A percentile compares a stretch with the other conserved stretches of the same genome.
Conservation (phyloP, 2,888 invertebrate genomes). For the Caenorhabditis sp. region DNA sequence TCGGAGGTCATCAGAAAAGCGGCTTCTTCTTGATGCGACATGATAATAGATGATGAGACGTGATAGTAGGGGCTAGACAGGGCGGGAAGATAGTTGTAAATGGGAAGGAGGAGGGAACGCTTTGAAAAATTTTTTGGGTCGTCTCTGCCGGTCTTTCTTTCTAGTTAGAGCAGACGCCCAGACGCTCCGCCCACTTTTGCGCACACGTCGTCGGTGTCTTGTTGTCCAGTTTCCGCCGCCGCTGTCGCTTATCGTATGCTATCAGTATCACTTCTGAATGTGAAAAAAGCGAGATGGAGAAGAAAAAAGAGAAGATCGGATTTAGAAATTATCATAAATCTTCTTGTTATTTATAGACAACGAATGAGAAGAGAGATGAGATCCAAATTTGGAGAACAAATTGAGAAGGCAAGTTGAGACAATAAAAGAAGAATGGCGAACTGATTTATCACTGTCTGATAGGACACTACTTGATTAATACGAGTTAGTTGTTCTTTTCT, state of each 20-base stretch:
- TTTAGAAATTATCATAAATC: constrained; percentile 51
- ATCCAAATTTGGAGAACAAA: neutral
- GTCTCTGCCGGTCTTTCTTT: neutral
- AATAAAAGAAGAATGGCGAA: neutral
- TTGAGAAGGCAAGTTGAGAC: neutral
- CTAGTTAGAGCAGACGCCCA: constrained; percentile 19
- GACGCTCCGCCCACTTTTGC: constrained; percentile 23
- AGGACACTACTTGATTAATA: constrained; percentile 21
- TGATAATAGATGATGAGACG: neutral
- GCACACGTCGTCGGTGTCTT: constrained; percentile 11
- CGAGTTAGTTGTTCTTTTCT: constrained; percentile 17
- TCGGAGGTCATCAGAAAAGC: constrained; percentile 38
- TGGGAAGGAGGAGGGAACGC: neutral
- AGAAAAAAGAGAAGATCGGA: neutral
- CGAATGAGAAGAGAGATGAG: neutral
- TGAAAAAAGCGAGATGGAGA: constrained; percentile 24
- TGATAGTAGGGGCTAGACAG: neutral
- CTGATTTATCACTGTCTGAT: constrained; percentile 27
- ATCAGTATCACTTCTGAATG: constrained; percentile 49
- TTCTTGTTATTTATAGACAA: constrained; percentile 36
- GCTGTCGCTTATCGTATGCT: constrained; percentile 25
- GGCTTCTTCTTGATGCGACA: constrained; percentile 18
- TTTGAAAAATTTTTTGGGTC: constrained; percentile 8
- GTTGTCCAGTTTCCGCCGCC: neutral
- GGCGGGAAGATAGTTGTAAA: neutral